phyloP scores from a whole-genome alignment of 2,797 vertebrate genomes.

The Gallinago nigripennis region DNA sequence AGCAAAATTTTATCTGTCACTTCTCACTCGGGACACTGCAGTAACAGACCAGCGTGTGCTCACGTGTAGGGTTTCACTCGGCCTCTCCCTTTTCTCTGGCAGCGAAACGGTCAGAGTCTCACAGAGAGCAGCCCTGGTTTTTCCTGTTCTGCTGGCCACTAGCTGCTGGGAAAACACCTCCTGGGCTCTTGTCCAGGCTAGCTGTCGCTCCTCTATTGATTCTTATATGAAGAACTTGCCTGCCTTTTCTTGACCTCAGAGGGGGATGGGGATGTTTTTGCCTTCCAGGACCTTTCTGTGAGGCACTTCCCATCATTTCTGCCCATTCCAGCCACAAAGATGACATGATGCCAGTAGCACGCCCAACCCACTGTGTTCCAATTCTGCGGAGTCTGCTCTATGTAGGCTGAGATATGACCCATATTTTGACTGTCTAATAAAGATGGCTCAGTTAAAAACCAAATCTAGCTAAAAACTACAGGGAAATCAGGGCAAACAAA shows the following conservation, averaged over 20 bases:
- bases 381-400: neutral
- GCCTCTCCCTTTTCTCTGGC: neutral
- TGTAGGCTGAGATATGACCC: neutral
- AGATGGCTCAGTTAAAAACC: neutral
- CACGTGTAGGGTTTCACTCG: neutral
- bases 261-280: accelerated
- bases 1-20: neutral
- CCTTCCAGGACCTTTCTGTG: neutral
- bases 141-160: slow-evolving; percentile 25
- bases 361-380: accelerated
- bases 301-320: neutral
- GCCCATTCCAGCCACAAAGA: neutral
- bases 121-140: neutral
- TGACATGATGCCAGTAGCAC: neutral
- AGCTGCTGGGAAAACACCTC: neutral
- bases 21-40: neutral
- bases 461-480: neutral
- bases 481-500: neutral
- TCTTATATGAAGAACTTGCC: neutral
- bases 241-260: neutral
- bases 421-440: neutral
- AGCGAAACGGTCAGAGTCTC: neutral
- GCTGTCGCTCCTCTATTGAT: neutral
- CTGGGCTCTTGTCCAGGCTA: neutral
- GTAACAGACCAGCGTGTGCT: neutral